Percentiles rank a stretch among this genome's conserved stretches.
phyloP scores from a whole-genome alignment of 2,113 vertebrate genomes.

The Amazona vittata region DNA sequence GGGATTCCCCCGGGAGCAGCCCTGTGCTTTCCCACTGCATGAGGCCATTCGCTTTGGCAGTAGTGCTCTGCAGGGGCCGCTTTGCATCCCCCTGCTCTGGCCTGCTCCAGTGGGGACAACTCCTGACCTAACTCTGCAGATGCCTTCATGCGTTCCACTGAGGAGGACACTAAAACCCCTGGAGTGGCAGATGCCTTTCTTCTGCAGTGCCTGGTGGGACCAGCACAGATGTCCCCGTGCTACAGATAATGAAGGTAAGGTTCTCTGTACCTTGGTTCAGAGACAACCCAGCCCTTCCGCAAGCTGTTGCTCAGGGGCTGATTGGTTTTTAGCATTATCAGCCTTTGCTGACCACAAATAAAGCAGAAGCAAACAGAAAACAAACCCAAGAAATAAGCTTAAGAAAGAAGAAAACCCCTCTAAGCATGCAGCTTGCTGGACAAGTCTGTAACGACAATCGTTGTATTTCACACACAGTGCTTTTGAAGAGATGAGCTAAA shows the following conservation, averaged over 20 bases:
- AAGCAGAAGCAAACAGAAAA: not conserved
- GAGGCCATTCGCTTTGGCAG: not conserved
- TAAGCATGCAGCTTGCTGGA: not conserved
- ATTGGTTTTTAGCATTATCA: not conserved
- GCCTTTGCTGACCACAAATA: not conserved
- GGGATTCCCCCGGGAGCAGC: not conserved
- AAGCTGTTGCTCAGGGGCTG: rapidly evolving
- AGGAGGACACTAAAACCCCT: not conserved
- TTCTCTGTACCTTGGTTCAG: not conserved
- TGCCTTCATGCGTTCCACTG: not conserved
- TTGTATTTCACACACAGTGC: not conserved
- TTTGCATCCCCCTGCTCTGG: not conserved
- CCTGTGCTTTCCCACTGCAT: not conserved
- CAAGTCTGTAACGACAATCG: not conserved
- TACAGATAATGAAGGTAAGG: not conserved
- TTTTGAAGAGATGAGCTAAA: not conserved
- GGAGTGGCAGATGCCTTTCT: not conserved
- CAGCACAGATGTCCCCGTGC: not conserved
- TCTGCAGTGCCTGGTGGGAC: not conserved
- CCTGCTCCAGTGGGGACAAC: not conserved
- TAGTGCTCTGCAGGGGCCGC: not conserved
- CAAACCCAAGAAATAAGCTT: rapidly evolving
- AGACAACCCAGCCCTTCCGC: not conserved
- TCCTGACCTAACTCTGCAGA: not conserved
- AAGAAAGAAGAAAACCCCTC: not conserved